Conservation (phyloP, 2,113 vertebrate species). For the Campylomormyrus tamandua region DNA sequence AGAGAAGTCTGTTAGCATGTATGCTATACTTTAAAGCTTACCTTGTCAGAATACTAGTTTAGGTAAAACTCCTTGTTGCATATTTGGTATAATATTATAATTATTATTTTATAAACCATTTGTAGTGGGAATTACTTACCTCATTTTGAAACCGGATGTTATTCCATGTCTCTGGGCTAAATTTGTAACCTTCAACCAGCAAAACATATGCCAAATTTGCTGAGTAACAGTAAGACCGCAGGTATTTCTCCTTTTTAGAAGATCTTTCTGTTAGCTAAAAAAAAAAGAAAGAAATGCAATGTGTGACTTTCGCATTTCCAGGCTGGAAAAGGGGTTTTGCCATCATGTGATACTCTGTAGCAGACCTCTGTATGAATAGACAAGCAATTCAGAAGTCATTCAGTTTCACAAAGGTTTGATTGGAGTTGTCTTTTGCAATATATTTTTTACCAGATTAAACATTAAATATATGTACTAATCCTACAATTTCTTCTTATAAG, state of each 20-base stretch:
- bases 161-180: slow-evolving; percentile 71
- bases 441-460: not conserved
- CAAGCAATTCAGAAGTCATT: not conserved
- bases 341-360: not conserved
- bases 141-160: slow-evolving; percentile 73
- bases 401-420: not conserved
- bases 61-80: not conserved
- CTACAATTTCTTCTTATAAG: not conserved
- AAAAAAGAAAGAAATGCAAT: not conserved
- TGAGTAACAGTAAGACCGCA: slow-evolving; percentile 78
- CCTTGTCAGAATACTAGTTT: not conserved
- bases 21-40: not conserved
- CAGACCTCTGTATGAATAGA: not conserved
- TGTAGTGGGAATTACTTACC: slow-evolving; percentile 52
- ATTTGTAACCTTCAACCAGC: slow-evolving; percentile 78
- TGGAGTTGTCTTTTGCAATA: not conserved
- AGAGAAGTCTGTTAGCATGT: not conserved
- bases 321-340: not conserved
- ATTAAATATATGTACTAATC: not conserved
- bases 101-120: not conserved
- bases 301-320: not conserved
- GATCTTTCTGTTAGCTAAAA: slow-evolving; percentile 64
- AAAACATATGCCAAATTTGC: slow-evolving; percentile 76
- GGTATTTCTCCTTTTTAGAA: slow-evolving; percentile 52
- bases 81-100: not conserved